Evolutionary conservation across 2,888 invertebrate genomes (phyloP).

Genomic region (Drosophila rellima): DNA sequence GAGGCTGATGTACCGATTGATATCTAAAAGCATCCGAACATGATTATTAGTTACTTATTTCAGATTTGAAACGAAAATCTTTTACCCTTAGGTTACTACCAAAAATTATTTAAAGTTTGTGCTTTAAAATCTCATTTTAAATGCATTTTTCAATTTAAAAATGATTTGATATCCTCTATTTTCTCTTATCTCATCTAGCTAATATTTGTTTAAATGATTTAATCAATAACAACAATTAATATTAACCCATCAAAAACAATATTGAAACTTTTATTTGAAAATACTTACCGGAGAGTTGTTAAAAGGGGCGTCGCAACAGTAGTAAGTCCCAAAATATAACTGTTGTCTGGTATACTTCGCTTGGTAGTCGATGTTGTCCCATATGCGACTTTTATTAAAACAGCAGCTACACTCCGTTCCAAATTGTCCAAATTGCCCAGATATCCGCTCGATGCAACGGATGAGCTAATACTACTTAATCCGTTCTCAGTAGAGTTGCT

Average conservation of each 20-base stretch:
- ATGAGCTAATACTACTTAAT: slow-evolving; percentile 33
- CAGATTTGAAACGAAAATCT: background rate
- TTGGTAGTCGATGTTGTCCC: slow-evolving; percentile 89
- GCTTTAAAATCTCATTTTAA: too few species aligned
- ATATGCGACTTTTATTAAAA: slow-evolving; percentile 90
- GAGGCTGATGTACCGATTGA: slow-evolving; percentile 82
- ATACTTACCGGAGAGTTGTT: slow-evolving; percentile 87
- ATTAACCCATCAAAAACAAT: too few species aligned
- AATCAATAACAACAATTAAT: too few species aligned
- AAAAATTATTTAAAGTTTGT: too few species aligned
- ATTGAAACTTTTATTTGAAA: too few species aligned
- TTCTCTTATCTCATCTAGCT: too few species aligned
- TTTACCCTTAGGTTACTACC: too few species aligned
- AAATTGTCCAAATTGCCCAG: slow-evolving; percentile 88
- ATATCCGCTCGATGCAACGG: slow-evolving; percentile 81
- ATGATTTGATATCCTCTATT: too few species aligned
- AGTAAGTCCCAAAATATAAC: slow-evolving; percentile 88
- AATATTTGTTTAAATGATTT: too few species aligned
- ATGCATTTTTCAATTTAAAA: too few species aligned
- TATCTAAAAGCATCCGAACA: slow-evolving; percentile 70
- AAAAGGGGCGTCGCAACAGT: slow-evolving; percentile 89
- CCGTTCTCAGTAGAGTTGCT: slow-evolving; percentile 59
- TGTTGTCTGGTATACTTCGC: slow-evolving; percentile 89
- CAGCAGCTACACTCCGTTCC: slow-evolving; percentile 89
- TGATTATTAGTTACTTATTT: background rate